These are phyloP conservation scores for Chymomyza fuscimana DNA, from an alignment of 2,888 invertebrate species.

Conservation along the genomic window DNA sequence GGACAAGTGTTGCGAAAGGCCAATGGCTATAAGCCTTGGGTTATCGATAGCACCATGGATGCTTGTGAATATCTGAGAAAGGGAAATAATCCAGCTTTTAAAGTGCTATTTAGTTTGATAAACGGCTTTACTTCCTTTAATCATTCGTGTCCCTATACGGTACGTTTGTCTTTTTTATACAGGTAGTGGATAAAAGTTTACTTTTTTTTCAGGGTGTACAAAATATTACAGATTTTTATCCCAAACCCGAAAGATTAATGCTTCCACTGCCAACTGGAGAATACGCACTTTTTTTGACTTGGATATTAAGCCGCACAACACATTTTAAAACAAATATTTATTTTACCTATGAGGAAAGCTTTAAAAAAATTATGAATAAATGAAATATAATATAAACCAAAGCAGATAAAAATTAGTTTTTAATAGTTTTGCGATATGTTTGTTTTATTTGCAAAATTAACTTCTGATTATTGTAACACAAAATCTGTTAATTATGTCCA, in stretches of 20 bases:
- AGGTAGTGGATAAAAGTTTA: background rate
- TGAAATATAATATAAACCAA: too few species aligned
- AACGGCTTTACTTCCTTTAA: background rate
- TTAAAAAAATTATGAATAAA: too few species aligned
- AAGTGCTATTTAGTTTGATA: background rate
- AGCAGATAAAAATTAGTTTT: too few species aligned
- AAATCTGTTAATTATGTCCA: too few species aligned
- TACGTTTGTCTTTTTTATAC: background rate
- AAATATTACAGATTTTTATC: background rate
- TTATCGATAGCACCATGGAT: background rate
- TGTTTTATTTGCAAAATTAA: too few species aligned
- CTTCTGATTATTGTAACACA: too few species aligned
- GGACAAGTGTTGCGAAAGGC: background rate
- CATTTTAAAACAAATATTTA: conserved; percentile 31
- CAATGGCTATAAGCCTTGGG: background rate
- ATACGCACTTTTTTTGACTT: background rate
- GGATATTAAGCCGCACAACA: conserved; percentile 22
- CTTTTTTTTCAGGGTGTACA: background rate
- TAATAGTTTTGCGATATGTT: too few species aligned
- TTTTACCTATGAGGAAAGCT: conserved; percentile 18
- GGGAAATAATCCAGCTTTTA: background rate
- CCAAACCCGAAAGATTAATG: background rate
- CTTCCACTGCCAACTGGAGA: conserved; percentile 25
- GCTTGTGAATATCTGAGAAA: background rate
- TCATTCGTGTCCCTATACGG: background rate